These are phyloP conservation scores for Channa maculata DNA, from an alignment of 2,113 vertebrate species.

Conservation along the genomic window DNA sequence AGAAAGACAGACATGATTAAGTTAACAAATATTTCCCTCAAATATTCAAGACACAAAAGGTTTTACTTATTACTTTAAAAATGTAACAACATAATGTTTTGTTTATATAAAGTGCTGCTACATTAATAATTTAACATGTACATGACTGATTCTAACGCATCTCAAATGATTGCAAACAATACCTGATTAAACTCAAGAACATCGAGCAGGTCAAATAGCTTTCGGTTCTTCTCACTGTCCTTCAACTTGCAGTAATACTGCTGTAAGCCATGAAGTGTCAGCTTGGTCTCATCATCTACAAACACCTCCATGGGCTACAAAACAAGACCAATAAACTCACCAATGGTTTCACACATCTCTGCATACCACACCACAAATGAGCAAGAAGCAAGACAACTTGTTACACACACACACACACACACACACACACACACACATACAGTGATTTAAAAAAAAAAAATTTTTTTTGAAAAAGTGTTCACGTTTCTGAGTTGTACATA, in stretches of 20 bases:
- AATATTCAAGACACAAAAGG: no score
- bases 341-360: no score
- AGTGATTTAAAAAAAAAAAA: no score
- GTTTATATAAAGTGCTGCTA: not conserved
- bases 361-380: no score
- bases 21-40: not conserved
- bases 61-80: no score
- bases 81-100: no score
- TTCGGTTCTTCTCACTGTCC: slow-evolving; percentile 92
- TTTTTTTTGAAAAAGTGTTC: no score
- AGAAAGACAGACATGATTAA: not conserved
- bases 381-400: slow-evolving; percentile 17
- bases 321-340: not conserved
- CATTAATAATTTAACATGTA: not conserved
- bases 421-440: not conserved
- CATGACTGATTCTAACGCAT: not conserved
- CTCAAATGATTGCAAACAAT: not conserved
- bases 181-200: slow-evolving; percentile 93
- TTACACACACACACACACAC: not conserved
- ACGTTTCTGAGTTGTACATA: no score
- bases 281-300: slow-evolving; percentile 92
- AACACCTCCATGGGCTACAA: slow-evolving; percentile 92
- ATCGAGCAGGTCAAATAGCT: slow-evolving; percentile 90
- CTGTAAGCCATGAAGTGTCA: slow-evolving; percentile 91
- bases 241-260: slow-evolving; percentile 92